phyloP scores from a whole-genome alignment of 1,140 invertebrate genomes.

The Eciton burchellii region DNA sequence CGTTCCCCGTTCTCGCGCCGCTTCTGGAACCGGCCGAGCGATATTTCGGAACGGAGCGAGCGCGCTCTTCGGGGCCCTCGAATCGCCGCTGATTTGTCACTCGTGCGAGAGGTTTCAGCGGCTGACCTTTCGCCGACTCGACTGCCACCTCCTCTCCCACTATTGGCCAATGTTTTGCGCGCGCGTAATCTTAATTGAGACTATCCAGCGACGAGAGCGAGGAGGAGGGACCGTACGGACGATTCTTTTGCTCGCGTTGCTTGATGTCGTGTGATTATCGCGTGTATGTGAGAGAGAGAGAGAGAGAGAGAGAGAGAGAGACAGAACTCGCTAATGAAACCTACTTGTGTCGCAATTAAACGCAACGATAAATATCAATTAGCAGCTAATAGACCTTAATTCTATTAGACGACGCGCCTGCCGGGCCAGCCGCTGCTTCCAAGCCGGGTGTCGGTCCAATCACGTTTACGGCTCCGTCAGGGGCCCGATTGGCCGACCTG shows the following conservation, averaged over 20 bases:
- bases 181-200: conserved; percentile 32
- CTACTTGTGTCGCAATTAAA: conserved; percentile 3
- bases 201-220: no score
- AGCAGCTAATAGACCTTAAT: not conserved
- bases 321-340: conserved; percentile 34
- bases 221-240: no score
- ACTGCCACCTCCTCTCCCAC: not conserved
- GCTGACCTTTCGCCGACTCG: not conserved
- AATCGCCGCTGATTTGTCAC: conserved; percentile 30
- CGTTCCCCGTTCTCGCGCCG: conserved; percentile 1
- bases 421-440: not conserved
- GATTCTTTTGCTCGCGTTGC: not conserved
- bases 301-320: no score
- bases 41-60: not conserved
- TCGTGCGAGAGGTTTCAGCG: not conserved
- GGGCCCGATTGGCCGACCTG: not conserved
- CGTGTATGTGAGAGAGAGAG: no score
- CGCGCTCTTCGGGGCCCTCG: not conserved
- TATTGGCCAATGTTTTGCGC: not conserved
- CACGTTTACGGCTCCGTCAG: not conserved
- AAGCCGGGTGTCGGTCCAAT: not conserved
- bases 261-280: no score
- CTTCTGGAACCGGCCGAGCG: not conserved
- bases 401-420: conserved; percentile 8
- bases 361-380: conserved; percentile 36